Conservation (phyloP, 2,888 invertebrate genomes). For the Xylophagus ater region DNA sequence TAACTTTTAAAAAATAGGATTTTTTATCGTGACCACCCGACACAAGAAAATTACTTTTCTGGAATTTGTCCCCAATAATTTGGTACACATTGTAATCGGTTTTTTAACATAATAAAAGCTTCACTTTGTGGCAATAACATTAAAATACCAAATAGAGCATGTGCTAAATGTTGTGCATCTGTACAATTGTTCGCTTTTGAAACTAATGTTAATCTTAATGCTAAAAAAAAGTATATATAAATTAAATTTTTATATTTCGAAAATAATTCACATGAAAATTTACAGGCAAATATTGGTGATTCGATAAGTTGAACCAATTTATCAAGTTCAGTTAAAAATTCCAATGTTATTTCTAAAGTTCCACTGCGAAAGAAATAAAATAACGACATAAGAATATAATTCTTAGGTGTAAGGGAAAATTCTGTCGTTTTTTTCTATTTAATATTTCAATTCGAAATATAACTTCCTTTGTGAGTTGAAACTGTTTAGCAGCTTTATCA, state of each 20-base stretch:
- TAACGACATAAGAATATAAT: too few relatives aligned
- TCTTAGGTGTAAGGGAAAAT: too few relatives aligned
- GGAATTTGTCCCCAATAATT: slow-evolving; percentile 44
- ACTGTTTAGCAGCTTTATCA: too few relatives aligned
- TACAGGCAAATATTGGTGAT: slow-evolving; percentile 97
- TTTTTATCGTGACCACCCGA: too few relatives aligned
- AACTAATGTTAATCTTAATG: slow-evolving; percentile 83
- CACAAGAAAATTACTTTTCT: slow-evolving; percentile 26
- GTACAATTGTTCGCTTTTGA: slow-evolving; percentile 56
- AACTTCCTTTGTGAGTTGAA: too few relatives aligned
- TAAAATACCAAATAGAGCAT: slow-evolving; percentile 86
- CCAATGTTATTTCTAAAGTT: slow-evolving; percentile 89
- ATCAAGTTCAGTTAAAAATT: slow-evolving; percentile 92
- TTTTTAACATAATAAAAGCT: slow-evolving; percentile 78
- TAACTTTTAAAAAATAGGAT: too few relatives aligned
- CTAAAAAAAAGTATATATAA: slow-evolving; percentile 43
- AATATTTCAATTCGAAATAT: too few relatives aligned
- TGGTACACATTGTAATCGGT: slow-evolving; percentile 72
- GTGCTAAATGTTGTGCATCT: slow-evolving; percentile 69
- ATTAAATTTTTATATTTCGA: slow-evolving; percentile 37
- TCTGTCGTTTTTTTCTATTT: too few relatives aligned
- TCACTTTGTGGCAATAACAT: slow-evolving; percentile 98
- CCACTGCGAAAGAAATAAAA: slow-evolving; percentile 54
- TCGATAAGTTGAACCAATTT: slow-evolving; percentile 95
- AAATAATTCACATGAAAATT: slow-evolving; percentile 38